phyloP scores from a whole-genome alignment of 30 jellyfish, hydroid and myxozoan genomes.

The Hydractinia symbiolongicarpus region DNA sequence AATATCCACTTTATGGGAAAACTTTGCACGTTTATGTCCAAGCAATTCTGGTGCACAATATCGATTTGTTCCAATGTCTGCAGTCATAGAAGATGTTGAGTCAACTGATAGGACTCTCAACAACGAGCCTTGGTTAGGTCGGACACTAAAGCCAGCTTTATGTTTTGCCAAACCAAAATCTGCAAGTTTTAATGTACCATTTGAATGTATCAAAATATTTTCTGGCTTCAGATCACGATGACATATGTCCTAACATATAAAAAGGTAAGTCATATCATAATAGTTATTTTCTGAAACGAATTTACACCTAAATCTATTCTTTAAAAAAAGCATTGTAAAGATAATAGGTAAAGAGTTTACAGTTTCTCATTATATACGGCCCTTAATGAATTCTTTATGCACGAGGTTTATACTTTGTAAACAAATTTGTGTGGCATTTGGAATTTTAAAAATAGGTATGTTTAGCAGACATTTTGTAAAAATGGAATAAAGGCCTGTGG shows the following conservation, averaged over 20 bases:
- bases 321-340: no score
- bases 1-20: conserved; percentile 1
- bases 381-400: no score
- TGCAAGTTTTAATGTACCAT: conserved; percentile 3
- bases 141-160: background rate
- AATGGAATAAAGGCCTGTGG: no score
- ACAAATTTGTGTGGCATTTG: no score
- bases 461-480: no score
- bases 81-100: conserved; percentile 5
- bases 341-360: no score
- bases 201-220: background rate
- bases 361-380: no score
- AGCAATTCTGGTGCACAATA: conserved; percentile 16
- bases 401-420: no score
- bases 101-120: background rate
- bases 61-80: conserved; percentile 14
- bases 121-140: background rate
- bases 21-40: background rate
- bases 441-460: no score
- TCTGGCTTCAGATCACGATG: conserved; percentile 23
- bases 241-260: background rate
- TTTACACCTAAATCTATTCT: no score
- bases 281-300: no score
- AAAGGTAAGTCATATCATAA: no score
- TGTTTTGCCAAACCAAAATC: conserved; percentile 21